phyloP scores from a whole-genome alignment of 2,888 invertebrate genomes.

The Chaetoderma sp. region DNA sequence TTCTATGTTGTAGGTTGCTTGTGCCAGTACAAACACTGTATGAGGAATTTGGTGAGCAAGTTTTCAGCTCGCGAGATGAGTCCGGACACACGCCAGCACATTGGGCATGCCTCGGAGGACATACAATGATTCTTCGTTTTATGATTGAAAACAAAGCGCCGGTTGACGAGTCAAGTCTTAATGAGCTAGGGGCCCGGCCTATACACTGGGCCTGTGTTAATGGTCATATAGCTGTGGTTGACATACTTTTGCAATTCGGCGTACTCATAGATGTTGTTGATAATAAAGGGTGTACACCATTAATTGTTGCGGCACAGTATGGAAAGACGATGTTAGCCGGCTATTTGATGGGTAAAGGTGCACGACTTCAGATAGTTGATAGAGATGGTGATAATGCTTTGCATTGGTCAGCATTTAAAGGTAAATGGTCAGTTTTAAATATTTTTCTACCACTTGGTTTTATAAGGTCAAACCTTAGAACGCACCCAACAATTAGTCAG shows the following conservation, averaged over 20 bases:
- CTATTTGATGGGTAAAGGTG: slow-evolving; percentile 90
- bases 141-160: slow-evolving; percentile 82
- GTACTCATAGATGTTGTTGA: slow-evolving; percentile 91
- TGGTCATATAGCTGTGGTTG: slow-evolving; percentile 90
- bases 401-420: slow-evolving; percentile 96
- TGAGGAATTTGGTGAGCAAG: slow-evolving; percentile 81
- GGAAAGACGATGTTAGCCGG: slow-evolving; percentile 91
- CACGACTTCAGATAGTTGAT: slow-evolving; percentile 86
- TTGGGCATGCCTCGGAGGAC: slow-evolving; percentile 91
- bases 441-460: too few relatives aligned
- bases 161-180: slow-evolving; percentile 86
- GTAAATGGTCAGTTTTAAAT: too few relatives aligned
- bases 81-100: slow-evolving; percentile 95
- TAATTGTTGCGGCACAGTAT: slow-evolving; percentile 92
- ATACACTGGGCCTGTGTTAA: slow-evolving; percentile 96
- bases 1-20: slow-evolving; percentile 84
- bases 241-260: slow-evolving; percentile 76
- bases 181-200: slow-evolving; percentile 89
- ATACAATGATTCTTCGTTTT: slow-evolving; percentile 88
- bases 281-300: slow-evolving; percentile 87
- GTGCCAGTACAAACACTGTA: slow-evolving; percentile 86
- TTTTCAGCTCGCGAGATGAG: slow-evolving; percentile 84
- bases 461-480: neutral
- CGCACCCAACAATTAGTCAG: neutral
- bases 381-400: slow-evolving; percentile 93